phyloP scores from a whole-genome alignment of 1,140 invertebrate species.

The Listronotus oregonensis region DNA sequence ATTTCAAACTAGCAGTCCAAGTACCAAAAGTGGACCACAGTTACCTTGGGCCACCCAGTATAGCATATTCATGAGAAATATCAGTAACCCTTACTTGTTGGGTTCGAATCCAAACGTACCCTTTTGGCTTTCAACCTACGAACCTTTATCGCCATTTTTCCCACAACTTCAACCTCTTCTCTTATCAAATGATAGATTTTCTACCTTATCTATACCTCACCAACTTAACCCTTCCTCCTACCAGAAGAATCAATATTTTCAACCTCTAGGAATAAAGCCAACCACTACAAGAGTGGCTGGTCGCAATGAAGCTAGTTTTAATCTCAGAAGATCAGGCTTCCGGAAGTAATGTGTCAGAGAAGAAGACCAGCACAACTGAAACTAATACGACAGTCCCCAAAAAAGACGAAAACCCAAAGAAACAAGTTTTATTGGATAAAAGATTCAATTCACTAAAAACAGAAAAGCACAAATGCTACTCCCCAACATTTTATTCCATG shows the following conservation, averaged over 20 bases:
- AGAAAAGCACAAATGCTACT: constrained; percentile 54
- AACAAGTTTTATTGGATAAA: constrained; percentile 35
- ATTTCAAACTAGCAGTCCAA: constrained; percentile 42
- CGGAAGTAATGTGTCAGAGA: constrained; percentile 37
- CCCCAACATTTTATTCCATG: constrained; percentile 55
- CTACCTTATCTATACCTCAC: constrained; percentile 1
- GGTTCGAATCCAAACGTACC: constrained; percentile 19
- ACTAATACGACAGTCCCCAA: not conserved
- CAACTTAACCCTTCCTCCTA: not conserved
- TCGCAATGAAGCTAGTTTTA: constrained; percentile 40
- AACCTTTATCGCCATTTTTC: constrained; percentile 5
- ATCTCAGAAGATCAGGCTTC: constrained; percentile 38
- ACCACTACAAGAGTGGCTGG: constrained; percentile 31
- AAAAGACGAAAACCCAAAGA: constrained; percentile 30
- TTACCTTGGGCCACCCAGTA: constrained; percentile 32
- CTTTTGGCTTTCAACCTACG: not conserved
- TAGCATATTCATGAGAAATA: constrained; percentile 29
- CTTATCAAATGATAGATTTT: not conserved
- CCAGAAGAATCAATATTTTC: constrained; percentile 33
- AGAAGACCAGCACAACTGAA: not conserved
- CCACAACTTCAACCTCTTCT: not conserved
- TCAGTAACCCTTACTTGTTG: constrained; percentile 15
- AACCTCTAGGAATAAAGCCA: constrained; percentile 7
- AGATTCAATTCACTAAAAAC: constrained; percentile 51
- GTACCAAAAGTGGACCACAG: constrained; percentile 5